Conservation (phyloP, 2,113 vertebrate species). For the Scomber scombrus region DNA sequence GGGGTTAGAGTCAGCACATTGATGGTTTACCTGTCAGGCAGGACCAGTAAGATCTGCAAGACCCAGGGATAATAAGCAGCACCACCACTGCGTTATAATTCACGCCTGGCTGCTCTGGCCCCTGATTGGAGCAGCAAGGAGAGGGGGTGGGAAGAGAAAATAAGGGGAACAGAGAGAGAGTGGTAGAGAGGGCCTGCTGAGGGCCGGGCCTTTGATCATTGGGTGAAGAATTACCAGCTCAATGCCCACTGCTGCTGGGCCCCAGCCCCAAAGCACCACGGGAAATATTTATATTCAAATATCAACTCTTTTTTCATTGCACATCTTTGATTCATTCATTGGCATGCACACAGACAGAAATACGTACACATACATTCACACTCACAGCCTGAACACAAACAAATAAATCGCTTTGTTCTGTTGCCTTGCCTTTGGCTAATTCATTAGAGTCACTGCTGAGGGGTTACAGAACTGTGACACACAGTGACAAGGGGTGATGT, state of each 20-base stretch:
- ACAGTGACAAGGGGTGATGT: slow-evolving; percentile 10
- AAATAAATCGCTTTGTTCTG: slow-evolving; percentile 58
- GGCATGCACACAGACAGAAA: slow-evolving; percentile 10
- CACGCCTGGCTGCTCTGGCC: slow-evolving; percentile 58
- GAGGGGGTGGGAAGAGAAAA: slow-evolving; percentile 25
- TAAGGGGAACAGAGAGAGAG: slow-evolving; percentile 23
- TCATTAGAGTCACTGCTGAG: slow-evolving; percentile 52
- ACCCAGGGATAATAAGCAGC: slow-evolving; percentile 71
- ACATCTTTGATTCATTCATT: slow-evolving; percentile 42
- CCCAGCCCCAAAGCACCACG: slow-evolving; percentile 50
- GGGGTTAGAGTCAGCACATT: slow-evolving; percentile 36
- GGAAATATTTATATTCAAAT: slow-evolving; percentile 63
- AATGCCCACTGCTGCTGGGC: slow-evolving; percentile 69
- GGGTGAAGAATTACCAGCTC: slow-evolving; percentile 78
- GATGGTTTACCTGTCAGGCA: slow-evolving; percentile 37
- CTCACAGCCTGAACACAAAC: slow-evolving; percentile 25
- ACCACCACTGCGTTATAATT: slow-evolving; percentile 57
- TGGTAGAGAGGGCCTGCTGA: slow-evolving; percentile 52
- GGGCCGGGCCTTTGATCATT: slow-evolving; percentile 78
- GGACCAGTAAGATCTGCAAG: slow-evolving; percentile 51
- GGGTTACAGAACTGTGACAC: slow-evolving; percentile 23
- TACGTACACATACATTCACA: slow-evolving; percentile 3
- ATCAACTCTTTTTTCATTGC: slow-evolving; percentile 32
- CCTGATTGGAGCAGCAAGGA: slow-evolving; percentile 50
- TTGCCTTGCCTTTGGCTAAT: slow-evolving; percentile 41